phyloP scores from a whole-genome alignment of 1,140 invertebrate species.

The Amyelois transitella region DNA sequence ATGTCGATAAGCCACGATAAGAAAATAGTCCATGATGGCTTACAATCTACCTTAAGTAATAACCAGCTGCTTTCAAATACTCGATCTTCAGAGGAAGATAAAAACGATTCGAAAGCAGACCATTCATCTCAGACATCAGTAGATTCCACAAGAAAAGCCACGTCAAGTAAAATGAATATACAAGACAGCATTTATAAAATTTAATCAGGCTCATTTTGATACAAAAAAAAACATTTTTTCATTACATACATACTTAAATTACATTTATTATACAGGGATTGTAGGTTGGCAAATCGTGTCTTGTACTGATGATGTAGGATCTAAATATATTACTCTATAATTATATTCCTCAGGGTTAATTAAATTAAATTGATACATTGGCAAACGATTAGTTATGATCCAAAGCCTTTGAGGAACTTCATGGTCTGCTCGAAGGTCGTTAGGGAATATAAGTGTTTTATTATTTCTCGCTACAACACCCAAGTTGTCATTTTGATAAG shows the following conservation, averaged over 20 bases:
- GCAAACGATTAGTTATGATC: constrained; percentile 84
- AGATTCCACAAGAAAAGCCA: background rate
- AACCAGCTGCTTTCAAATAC: background rate
- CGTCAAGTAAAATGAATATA: background rate
- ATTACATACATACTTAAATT: background rate
- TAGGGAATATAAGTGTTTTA: constrained; percentile 82
- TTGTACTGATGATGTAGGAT: constrained; percentile 75
- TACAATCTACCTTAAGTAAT: background rate
- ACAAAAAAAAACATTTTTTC: background rate
- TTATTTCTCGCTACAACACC: constrained; percentile 78
- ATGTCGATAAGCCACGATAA: background rate
- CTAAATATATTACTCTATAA: constrained; percentile 80
- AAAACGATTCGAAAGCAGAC: background rate
- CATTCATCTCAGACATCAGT: background rate
- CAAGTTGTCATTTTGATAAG: constrained; percentile 79
- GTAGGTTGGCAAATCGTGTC: constrained; percentile 76
- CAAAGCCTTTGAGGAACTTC: constrained; percentile 81
- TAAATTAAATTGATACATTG: constrained; percentile 82
- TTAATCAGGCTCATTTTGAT: background rate
- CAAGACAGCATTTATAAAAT: background rate
- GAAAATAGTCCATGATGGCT: background rate
- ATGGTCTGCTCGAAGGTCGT: constrained; percentile 84
- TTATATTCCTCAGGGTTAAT: constrained; percentile 81
- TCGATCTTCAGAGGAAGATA: background rate
- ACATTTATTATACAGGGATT: background rate